A percentile compares a stretch with the other conserved stretches of the same genome.
phyloP scores from a whole-genome alignment of 2,113 vertebrate species.

The Microcebus ravelobensis region DNA sequence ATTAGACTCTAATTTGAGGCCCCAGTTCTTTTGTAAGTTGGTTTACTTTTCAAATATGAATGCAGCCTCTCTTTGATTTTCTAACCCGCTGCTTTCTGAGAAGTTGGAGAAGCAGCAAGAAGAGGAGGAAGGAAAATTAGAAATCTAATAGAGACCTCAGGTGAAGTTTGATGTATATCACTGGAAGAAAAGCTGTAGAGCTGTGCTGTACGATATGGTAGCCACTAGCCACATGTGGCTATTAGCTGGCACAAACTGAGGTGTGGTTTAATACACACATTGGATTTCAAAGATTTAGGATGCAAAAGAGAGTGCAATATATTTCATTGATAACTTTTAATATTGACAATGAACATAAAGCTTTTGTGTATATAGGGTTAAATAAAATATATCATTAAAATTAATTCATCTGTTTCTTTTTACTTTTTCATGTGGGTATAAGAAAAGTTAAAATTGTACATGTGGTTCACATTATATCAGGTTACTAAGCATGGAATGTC shows the following conservation, averaged over 20 bases:
- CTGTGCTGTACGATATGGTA: background rate
- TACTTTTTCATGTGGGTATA: background rate
- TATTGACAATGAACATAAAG: background rate
- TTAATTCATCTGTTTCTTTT: conserved; percentile 15
- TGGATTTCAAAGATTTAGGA: background rate
- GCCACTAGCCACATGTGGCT: background rate
- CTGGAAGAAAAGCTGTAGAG: background rate
- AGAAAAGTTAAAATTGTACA: conserved; percentile 20
- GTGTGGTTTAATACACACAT: background rate
- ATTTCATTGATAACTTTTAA: background rate
- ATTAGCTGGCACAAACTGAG: background rate
- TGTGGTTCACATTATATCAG: background rate
- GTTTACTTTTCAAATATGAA: conserved; percentile 14
- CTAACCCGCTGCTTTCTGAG: conserved; percentile 6
- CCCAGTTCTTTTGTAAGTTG: background rate
- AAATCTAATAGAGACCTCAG: background rate
- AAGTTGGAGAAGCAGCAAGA: background rate
- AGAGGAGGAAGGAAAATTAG: background rate
- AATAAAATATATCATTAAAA: conserved; percentile 33
- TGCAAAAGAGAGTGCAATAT: background rate
- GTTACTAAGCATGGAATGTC: too few relatives aligned
- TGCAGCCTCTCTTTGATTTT: background rate
- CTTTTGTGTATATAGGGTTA: background rate
- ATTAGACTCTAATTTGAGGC: background rate
- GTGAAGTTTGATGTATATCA: background rate